These are phyloP conservation scores for Triops cancriformis DNA, from an alignment of 1,140 invertebrate genomes.

Conservation along the genomic window DNA sequence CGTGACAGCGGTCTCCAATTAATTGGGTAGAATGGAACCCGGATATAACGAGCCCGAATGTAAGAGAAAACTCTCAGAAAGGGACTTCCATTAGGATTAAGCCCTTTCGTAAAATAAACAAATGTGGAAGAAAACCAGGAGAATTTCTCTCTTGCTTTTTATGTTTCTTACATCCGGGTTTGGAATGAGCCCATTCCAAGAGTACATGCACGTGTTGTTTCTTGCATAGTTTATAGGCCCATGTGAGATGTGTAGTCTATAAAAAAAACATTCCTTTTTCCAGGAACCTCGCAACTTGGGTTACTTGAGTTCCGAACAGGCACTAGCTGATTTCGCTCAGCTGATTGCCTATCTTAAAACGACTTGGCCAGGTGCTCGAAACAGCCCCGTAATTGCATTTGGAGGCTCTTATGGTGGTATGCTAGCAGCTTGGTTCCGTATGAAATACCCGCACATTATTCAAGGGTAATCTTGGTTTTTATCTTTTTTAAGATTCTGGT, in stretches of 20 bases:
- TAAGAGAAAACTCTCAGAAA: too few species aligned
- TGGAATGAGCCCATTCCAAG: too few species aligned
- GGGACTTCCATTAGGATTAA: too few species aligned
- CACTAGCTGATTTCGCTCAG: conserved; percentile 84
- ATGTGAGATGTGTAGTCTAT: conserved; percentile 15
- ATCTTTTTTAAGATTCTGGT: background rate
- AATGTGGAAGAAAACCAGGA: too few species aligned
- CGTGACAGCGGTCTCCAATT: too few species aligned
- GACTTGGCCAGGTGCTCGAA: conserved; percentile 40
- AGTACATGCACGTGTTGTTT: too few species aligned
- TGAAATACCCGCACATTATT: conserved; percentile 90
- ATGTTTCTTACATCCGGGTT: too few species aligned
- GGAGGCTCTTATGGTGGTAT: conserved; percentile 94
- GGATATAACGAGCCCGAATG: too few species aligned
- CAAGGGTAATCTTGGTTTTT: conserved; percentile 46
- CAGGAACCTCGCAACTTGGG: conserved; percentile 60
- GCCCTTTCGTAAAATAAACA: too few species aligned
- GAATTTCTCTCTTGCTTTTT: too few species aligned
- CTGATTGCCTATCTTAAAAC: conserved; percentile 59
- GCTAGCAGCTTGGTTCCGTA: conserved; percentile 88
- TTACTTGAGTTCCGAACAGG: conserved; percentile 84
- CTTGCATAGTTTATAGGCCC: too few species aligned
- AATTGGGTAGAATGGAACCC: too few species aligned
- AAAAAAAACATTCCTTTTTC: conserved; percentile 25
- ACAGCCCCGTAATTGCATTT: conserved; percentile 77